Evolutionary conservation across 2,113 vertebrate species (phyloP).

Genomic region (Zeus faber): DNA sequence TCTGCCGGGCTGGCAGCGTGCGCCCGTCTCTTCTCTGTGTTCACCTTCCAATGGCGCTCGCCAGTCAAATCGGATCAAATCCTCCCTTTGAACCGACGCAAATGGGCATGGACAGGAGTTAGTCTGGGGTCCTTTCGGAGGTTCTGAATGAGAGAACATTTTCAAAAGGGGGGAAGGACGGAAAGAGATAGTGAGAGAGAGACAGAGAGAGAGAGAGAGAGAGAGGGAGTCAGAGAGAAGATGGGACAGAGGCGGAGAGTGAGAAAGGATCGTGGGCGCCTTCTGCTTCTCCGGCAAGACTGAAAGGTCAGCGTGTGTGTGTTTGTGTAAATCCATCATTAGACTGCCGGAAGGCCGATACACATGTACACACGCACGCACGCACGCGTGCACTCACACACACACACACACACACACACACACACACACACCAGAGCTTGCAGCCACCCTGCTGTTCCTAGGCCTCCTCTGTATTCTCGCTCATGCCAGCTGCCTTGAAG

Average conservation of each 20-base stretch:
- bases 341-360: constrained; percentile 32
- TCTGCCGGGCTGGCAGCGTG: constrained; percentile 12
- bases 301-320: constrained; percentile 59
- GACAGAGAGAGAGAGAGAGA: neutral
- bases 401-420: constrained; percentile 9
- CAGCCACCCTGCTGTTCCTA: neutral
- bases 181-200: constrained; percentile 14
- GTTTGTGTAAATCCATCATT: constrained; percentile 56
- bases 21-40: constrained; percentile 20
- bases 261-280: constrained; percentile 47
- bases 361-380: constrained; percentile 25
- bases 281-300: constrained; percentile 50
- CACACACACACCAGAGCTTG: constrained; percentile 1
- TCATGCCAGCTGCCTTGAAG: too few relatives aligned
- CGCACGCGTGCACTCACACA: constrained; percentile 12
- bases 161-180: neutral
- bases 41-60: constrained; percentile 26
- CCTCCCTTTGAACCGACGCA: constrained; percentile 51
- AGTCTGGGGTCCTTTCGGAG: too few relatives aligned
- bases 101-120: constrained; percentile 34
- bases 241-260: constrained; percentile 17
- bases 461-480: neutral
- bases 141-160: too few relatives aligned
- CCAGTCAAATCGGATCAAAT: constrained; percentile 46
- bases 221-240: neutral